Conservation (phyloP, 1,140 invertebrate genomes). For the Rhagoletis zephyria region DNA sequence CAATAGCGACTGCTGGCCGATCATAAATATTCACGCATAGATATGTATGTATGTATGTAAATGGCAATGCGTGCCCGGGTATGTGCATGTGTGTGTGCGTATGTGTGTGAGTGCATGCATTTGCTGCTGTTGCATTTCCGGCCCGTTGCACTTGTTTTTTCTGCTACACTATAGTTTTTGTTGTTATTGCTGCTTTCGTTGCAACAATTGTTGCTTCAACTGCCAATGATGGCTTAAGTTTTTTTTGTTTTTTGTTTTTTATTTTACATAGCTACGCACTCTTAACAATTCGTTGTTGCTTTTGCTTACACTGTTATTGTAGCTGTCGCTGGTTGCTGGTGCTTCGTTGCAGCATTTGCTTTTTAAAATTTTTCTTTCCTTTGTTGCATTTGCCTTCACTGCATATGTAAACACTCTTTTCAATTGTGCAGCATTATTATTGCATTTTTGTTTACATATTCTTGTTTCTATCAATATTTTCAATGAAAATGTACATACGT, state of each 20-base stretch:
- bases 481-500: constrained; percentile 14
- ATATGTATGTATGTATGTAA: not conserved
- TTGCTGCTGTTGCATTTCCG: constrained; percentile 43
- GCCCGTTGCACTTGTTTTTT: constrained; percentile 36
- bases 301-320: not conserved
- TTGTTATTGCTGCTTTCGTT: not conserved
- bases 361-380: not conserved
- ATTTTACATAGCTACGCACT: not conserved
- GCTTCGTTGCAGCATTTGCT: constrained; percentile 4
- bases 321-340: not conserved
- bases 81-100: not conserved
- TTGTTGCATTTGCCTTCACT: constrained; percentile 12
- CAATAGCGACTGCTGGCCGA: not conserved
- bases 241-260: not conserved
- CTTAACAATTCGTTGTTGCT: not conserved
- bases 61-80: not conserved
- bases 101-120: not conserved
- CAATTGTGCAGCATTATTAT: constrained; percentile 20
- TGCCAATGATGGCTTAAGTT: constrained; percentile 24
- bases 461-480: constrained; percentile 43
- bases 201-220: constrained; percentile 39
- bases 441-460: constrained; percentile 47
- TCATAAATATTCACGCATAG: not conserved
- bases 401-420: constrained; percentile 10
- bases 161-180: not conserved